Percentiles rank a stretch among this genome's conserved stretches.
These are phyloP conservation scores for Morone saxatilis DNA, from an alignment of 2,113 vertebrate species.

Conservation along the genomic window DNA sequence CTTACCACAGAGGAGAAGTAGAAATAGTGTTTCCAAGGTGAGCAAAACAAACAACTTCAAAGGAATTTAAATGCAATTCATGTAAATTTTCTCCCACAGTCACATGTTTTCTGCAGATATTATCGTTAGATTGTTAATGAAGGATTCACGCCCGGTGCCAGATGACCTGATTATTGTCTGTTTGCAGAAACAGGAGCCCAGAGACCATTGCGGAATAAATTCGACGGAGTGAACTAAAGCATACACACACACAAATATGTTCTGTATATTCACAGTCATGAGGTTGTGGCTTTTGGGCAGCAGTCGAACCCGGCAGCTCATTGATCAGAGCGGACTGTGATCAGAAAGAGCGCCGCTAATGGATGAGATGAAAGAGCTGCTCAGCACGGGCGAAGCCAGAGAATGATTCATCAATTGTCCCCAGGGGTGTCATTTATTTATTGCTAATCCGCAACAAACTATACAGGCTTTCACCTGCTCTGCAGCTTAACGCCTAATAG, in stretches of 20 bases:
- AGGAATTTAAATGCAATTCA: slow-evolving; percentile 79
- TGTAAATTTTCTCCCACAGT: slow-evolving; percentile 73
- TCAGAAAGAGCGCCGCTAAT: slow-evolving; percentile 50
- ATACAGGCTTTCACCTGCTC: slow-evolving; percentile 7
- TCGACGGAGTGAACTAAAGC: slow-evolving; percentile 29
- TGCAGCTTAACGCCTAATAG: slow-evolving; percentile 39
- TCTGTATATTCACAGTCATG: neutral
- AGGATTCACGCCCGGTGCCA: slow-evolving; percentile 57
- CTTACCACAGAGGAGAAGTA: slow-evolving; percentile 74
- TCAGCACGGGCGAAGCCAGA: neutral
- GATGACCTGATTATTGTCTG: slow-evolving; percentile 78
- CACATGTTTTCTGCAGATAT: slow-evolving; percentile 70
- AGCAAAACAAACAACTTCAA: slow-evolving; percentile 85
- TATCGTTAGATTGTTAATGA: slow-evolving; percentile 71
- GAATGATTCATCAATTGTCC: slow-evolving; percentile 25
- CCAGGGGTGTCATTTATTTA: slow-evolving; percentile 50
- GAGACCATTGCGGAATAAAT: slow-evolving; percentile 6
- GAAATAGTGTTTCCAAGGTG: slow-evolving; percentile 84
- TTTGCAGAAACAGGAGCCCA: slow-evolving; percentile 54
- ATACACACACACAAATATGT: neutral
- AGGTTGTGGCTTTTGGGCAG: slow-evolving; percentile 38
- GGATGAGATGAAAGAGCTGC: slow-evolving; percentile 58
- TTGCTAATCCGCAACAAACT: slow-evolving; percentile 49
- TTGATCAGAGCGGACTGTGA: slow-evolving; percentile 38
- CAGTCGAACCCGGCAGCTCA: slow-evolving; percentile 28